These are phyloP conservation scores for Aromia moschata DNA, from an alignment of 2,888 invertebrate genomes.

Conservation along the genomic window DNA sequence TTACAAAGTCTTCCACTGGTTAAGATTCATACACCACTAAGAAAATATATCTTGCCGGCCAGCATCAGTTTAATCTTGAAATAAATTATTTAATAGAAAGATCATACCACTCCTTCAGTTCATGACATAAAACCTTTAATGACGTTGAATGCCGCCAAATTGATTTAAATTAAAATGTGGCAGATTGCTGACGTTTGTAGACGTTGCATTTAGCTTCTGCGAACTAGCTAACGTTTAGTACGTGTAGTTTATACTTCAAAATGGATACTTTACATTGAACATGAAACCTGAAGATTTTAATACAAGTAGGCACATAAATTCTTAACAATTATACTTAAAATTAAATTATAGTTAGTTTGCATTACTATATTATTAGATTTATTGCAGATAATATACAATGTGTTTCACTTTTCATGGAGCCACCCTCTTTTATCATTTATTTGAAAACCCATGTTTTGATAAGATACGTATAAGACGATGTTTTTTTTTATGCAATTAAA, in stretches of 20 bases:
- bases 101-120: conserved; percentile 23
- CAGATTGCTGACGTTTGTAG: not conserved
- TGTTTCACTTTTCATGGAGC: too few relatives aligned
- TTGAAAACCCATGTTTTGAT: too few relatives aligned
- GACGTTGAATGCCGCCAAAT: conserved; percentile 16
- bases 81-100: conserved; percentile 26
- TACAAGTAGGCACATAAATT: too few relatives aligned
- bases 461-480: too few relatives aligned
- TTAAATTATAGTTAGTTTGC: too few relatives aligned
- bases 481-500: too few relatives aligned
- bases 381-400: too few relatives aligned
- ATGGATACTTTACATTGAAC: not conserved
- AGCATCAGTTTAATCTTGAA: conserved; percentile 21
- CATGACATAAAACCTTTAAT: conserved; percentile 22
- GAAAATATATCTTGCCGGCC: conserved; percentile 8
- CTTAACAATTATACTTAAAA: too few relatives aligned
- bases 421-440: too few relatives aligned
- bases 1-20: conserved; percentile 2
- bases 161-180: conserved; percentile 4
- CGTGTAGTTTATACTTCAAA: not conserved
- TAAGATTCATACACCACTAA: conserved; percentile 16
- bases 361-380: too few relatives aligned
- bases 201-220: not conserved
- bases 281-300: too few relatives aligned
- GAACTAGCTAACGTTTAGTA: not conserved